Evolutionary conservation across 2,113 vertebrate species (phyloP).

Genomic region (Semicossyphus pulcher): DNA sequence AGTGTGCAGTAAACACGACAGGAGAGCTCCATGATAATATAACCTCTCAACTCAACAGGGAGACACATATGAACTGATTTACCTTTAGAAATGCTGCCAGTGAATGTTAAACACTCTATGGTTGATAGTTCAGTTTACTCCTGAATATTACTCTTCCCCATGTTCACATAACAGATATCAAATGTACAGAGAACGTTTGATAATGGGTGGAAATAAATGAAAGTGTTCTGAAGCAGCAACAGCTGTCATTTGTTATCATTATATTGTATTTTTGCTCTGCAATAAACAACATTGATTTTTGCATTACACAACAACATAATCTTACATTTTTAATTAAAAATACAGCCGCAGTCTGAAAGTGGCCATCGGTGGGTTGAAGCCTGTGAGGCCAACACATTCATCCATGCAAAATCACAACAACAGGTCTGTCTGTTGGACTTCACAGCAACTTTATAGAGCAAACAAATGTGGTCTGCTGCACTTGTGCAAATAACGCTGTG

Average conservation of each 20-base stretch:
- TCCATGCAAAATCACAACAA: slow-evolving; percentile 34
- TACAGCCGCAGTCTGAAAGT: slow-evolving; percentile 29
- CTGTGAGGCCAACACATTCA: slow-evolving; percentile 27
- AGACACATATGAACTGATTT: slow-evolving; percentile 21
- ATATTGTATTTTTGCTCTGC: slow-evolving; percentile 33
- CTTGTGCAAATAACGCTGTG: slow-evolving; percentile 8
- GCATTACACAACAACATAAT: slow-evolving; percentile 40
- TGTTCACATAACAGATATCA: background rate
- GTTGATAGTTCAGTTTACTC: slow-evolving; percentile 3
- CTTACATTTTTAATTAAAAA: slow-evolving; percentile 61
- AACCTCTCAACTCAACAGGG: slow-evolving; percentile 32
- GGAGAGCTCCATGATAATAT: slow-evolving; percentile 29
- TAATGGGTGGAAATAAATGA: slow-evolving; percentile 30
- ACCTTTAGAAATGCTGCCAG: slow-evolving; percentile 27
- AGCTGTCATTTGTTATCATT: slow-evolving; percentile 35
- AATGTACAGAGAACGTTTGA: slow-evolving; percentile 7
- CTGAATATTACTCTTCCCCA: slow-evolving; percentile 15
- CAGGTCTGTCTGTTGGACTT: slow-evolving; percentile 30
- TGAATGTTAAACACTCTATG: slow-evolving; percentile 22
- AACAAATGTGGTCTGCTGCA: slow-evolving; percentile 9
- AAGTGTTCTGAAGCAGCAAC: slow-evolving; percentile 19
- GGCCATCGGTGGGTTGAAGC: slow-evolving; percentile 41
- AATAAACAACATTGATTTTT: slow-evolving; percentile 53
- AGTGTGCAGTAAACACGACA: slow-evolving; percentile 19
- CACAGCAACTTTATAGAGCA: slow-evolving; percentile 22